phyloP scores from a whole-genome alignment of 2,797 vertebrate species.

The Erethizon dorsatum region DNA sequence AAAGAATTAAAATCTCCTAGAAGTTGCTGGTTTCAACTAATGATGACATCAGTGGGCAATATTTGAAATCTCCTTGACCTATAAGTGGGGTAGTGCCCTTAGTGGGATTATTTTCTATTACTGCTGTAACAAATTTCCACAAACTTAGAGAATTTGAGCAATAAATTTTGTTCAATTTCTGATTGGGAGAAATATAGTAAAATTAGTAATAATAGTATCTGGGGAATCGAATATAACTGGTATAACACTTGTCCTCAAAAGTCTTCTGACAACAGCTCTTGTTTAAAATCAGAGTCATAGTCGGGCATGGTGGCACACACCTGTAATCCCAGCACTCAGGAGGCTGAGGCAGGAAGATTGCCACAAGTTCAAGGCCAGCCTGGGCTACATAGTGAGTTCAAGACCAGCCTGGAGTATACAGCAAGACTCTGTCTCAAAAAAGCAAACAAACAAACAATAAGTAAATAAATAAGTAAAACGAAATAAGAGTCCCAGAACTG shows the following conservation, averaged over 20 bases:
- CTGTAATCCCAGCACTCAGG: too few species aligned
- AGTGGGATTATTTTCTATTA: neutral
- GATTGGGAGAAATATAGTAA: neutral
- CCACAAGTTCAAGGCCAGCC: too few species aligned
- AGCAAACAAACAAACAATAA: too few species aligned
- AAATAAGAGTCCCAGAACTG: neutral
- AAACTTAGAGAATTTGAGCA: neutral
- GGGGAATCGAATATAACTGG: neutral
- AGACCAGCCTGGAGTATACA: too few species aligned
- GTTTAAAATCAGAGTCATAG: neutral
- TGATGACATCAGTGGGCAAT: neutral
- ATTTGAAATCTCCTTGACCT: neutral
- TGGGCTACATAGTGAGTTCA: too few species aligned
- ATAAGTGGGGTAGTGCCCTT: neutral
- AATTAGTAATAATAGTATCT: neutral
- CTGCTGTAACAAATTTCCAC: neutral
- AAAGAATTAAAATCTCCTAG: neutral
- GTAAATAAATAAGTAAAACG: neutral
- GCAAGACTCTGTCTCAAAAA: too few species aligned
- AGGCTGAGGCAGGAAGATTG: too few species aligned
- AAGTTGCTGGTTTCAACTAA: neutral
- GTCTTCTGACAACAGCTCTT: neutral
- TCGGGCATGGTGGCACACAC: too few species aligned
- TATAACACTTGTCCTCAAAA: neutral
- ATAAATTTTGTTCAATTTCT: neutral